phyloP scores from a whole-genome alignment of 2,113 vertebrate species.

The Bagarius yarrelli region DNA sequence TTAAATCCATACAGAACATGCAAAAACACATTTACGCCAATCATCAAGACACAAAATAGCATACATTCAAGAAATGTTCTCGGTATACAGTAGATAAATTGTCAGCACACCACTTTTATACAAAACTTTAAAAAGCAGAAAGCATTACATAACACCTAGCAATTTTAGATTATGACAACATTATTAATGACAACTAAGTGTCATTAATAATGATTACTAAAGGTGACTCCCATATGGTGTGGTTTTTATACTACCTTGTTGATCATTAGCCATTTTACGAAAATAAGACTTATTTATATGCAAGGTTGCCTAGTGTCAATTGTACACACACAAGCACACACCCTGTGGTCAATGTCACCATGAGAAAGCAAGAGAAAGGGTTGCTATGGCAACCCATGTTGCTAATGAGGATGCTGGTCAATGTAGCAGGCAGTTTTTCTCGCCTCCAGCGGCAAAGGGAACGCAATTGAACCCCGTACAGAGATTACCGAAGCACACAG shows the following conservation, averaged over 20 bases:
- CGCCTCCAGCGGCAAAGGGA: slow-evolving; percentile 55
- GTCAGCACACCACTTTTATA: neutral
- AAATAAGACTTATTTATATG: neutral
- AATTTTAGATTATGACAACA: neutral
- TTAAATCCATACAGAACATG: too few relatives aligned
- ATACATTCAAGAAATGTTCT: too few relatives aligned
- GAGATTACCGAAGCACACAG: neutral
- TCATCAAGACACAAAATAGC: too few relatives aligned
- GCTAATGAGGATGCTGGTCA: slow-evolving; percentile 66
- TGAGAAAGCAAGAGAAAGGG: slow-evolving; percentile 57
- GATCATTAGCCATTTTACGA: neutral
- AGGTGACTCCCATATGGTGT: neutral
- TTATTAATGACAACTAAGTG: too few relatives aligned
- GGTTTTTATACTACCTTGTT: neutral
- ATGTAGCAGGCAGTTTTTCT: slow-evolving; percentile 61
- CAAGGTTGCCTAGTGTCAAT: neutral
- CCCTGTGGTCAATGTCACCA: slow-evolving; percentile 60
- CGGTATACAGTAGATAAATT: neutral
- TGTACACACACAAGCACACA: neutral
- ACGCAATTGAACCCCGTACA: slow-evolving; percentile 44
- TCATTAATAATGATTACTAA: neutral
- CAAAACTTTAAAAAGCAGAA: neutral
- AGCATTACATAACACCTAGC: neutral
- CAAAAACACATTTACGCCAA: too few relatives aligned
- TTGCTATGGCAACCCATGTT: slow-evolving; percentile 65